Conservation (phyloP, 2,113 vertebrate genomes). For the Poeciliopsis occidentalis region DNA sequence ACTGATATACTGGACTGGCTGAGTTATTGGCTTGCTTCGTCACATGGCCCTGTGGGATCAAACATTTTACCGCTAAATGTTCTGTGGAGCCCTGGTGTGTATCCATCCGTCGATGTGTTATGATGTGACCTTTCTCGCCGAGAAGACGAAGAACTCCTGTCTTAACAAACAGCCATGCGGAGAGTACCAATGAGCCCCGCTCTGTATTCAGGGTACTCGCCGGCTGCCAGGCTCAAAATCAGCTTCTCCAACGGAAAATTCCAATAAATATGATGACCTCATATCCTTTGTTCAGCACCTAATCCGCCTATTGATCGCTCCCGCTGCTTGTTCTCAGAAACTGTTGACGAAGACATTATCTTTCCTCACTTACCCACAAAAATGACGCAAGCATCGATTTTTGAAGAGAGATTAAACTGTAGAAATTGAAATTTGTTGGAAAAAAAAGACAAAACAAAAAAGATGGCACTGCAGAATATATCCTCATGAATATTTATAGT, state of each 20-base stretch:
- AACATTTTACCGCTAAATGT: constrained; percentile 8
- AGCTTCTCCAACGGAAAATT: constrained; percentile 62
- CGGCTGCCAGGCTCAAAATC: constrained; percentile 40
- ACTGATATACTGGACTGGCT: background rate
- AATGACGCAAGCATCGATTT: constrained; percentile 65
- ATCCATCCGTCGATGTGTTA: constrained; percentile 43
- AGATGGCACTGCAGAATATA: constrained; percentile 55
- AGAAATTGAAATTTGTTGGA: constrained; percentile 31
- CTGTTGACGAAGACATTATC: constrained; percentile 59
- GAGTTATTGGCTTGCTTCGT: background rate
- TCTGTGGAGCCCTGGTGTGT: constrained; percentile 11
- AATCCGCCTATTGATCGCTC: constrained; percentile 64
- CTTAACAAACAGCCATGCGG: constrained; percentile 22
- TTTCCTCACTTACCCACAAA: constrained; percentile 55
- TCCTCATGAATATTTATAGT: constrained; percentile 67
- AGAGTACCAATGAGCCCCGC: constrained; percentile 5
- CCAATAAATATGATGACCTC: constrained; percentile 64
- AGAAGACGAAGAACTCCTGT: constrained; percentile 44
- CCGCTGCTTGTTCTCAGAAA: constrained; percentile 60
- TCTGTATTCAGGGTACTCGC: constrained; percentile 45
- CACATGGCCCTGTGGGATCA: constrained; percentile 24
- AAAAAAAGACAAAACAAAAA: constrained; percentile 60
- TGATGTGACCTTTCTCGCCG: constrained; percentile 68
- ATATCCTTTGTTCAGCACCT: constrained; percentile 57
- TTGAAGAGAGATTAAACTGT: constrained; percentile 50